Conservation (phyloP, 2,888 invertebrate genomes). For the Leptopilina myrica region DNA sequence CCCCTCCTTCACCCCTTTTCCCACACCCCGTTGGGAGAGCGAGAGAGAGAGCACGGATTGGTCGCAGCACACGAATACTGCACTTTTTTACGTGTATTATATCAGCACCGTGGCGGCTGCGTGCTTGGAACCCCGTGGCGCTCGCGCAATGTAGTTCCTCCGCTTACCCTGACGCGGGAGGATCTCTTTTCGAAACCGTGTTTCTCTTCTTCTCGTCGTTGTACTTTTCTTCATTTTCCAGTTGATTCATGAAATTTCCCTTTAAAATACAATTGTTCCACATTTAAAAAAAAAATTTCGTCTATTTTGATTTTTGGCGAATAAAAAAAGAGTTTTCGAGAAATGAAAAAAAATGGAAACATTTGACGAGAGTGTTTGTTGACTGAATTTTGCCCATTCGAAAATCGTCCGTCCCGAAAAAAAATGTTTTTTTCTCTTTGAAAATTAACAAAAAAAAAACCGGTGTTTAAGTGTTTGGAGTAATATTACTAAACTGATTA, state of each 20-base stretch:
- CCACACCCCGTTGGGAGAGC: too few species aligned
- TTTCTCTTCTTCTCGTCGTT: slow-evolving; percentile 14
- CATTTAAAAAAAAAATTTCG: neutral
- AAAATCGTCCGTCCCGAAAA: neutral
- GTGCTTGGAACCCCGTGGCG: slow-evolving; percentile 69
- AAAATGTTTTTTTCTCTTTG: neutral
- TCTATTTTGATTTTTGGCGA: neutral
- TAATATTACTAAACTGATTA: too few species aligned
- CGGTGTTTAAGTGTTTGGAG: neutral
- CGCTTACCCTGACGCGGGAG: slow-evolving; percentile 73
- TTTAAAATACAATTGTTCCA: neutral
- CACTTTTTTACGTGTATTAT: slow-evolving; percentile 13
- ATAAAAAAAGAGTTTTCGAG: neutral
- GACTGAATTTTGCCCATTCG: neutral
- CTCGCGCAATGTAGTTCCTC: slow-evolving; percentile 75
- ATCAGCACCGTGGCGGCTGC: slow-evolving; percentile 64
- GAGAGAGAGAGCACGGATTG: slow-evolving; percentile 30
- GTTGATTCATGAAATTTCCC: slow-evolving; percentile 30
- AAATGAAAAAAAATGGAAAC: too few species aligned
- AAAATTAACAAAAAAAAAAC: neutral
- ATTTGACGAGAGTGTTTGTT: neutral
- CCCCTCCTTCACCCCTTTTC: too few species aligned
- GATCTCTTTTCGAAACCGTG: slow-evolving; percentile 61
- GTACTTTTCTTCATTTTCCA: slow-evolving; percentile 14
- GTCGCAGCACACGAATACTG: slow-evolving; percentile 12